phyloP scores from a whole-genome alignment of 2,113 vertebrate species.

The Heterotis niloticus region DNA sequence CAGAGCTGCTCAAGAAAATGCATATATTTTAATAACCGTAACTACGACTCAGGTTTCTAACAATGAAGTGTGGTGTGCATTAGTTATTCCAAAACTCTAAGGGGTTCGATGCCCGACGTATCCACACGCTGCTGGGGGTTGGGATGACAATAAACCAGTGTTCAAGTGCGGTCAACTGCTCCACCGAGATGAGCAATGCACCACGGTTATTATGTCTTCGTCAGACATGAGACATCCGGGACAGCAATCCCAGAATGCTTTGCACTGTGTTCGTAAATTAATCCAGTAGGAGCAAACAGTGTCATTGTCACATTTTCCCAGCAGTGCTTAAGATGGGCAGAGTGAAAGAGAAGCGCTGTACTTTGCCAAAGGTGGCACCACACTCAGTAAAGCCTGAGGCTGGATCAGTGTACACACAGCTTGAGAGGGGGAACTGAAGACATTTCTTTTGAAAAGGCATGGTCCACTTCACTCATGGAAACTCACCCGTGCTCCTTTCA shows the following conservation, averaged over 20 bases:
- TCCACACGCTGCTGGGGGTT: too few species aligned
- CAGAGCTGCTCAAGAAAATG: too few species aligned
- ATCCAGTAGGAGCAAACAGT: too few species aligned
- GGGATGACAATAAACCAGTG: neutral
- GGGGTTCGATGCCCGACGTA: too few species aligned
- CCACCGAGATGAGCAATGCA: too few species aligned
- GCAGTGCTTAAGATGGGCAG: neutral
- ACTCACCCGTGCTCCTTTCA: too few species aligned
- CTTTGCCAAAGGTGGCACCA: neutral
- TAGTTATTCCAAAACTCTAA: too few species aligned
- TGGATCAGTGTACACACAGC: neutral
- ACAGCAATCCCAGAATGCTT: neutral
- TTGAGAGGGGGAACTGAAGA: neutral
- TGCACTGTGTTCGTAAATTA: neutral
- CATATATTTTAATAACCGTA: too few species aligned
- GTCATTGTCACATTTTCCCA: neutral
- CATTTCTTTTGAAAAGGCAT: neutral
- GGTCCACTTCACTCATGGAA: neutral
- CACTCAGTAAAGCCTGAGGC: neutral
- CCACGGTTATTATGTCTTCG: too few species aligned
- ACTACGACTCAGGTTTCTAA: too few species aligned
- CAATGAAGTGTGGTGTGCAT: too few species aligned
- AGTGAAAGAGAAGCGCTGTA: too few species aligned
- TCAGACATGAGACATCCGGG: neutral
- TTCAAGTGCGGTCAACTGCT: neutral